A percentile compares a stretch with the other conserved stretches of the same genome.
Evolutionary conservation across 2,888 invertebrate species (phyloP).

Genomic region (Lagria hirta): DNA sequence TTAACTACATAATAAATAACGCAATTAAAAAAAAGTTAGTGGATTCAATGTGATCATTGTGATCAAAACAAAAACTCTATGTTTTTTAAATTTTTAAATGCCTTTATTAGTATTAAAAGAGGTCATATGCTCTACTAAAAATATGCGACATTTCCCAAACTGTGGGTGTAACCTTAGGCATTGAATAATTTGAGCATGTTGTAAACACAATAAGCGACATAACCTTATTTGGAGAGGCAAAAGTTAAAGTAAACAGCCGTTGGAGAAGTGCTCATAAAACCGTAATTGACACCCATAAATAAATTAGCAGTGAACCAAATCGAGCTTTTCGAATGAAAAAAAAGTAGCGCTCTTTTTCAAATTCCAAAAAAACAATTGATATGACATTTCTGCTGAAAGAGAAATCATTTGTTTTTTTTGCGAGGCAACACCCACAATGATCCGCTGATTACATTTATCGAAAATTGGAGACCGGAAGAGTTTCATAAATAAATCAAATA

Average conservation of each 20-base stretch:
- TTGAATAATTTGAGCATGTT: conserved; percentile 10
- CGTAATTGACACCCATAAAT: not conserved
- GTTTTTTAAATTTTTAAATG: no score
- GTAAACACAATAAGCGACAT: conserved; percentile 28
- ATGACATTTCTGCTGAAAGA: conserved; percentile 4
- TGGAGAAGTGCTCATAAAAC: not conserved
- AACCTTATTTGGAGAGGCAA: conserved; percentile 40
- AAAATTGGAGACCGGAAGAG: conserved; percentile 12
- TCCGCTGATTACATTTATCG: conserved; percentile 16
- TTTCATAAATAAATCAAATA: not conserved
- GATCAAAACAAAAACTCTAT: no score
- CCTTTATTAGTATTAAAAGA: no score
- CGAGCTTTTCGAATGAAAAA: not conserved
- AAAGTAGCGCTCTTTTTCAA: no score
- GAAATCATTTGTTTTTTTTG: conserved; percentile 10
- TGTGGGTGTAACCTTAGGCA: conserved; percentile 18
- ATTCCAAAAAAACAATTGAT: no score
- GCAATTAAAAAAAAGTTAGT: no score
- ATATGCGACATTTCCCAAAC: no score
- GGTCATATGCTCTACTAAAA: no score
- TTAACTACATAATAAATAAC: no score
- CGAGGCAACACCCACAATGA: conserved; percentile 29
- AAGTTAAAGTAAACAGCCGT: conserved; percentile 9
- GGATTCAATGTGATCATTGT: no score
- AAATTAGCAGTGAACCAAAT: not conserved